Percentiles rank a stretch among this genome's conserved stretches.
phyloP scores from a whole-genome alignment of 2,888 invertebrate genomes.

The Dendrolimus houi region DNA sequence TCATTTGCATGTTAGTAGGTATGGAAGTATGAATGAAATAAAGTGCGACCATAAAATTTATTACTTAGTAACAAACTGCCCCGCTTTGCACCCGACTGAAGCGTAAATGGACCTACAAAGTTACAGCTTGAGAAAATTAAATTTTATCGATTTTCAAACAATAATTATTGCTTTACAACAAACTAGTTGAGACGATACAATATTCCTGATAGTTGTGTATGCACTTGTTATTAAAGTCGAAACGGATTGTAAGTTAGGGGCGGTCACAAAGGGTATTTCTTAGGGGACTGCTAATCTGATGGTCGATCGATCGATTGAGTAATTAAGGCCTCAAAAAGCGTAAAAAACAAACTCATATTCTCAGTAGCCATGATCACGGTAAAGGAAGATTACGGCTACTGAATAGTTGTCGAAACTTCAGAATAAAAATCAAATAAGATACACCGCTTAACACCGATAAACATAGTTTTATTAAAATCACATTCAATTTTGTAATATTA shows the following conservation, averaged over 20 bases:
- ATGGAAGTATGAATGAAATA: background rate
- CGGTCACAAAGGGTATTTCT: conserved; percentile 41
- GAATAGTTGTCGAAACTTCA: no score
- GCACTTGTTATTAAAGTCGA: conserved; percentile 23
- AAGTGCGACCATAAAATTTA: background rate
- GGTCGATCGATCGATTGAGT: no score
- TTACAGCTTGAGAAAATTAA: conserved; percentile 1
- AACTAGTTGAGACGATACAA: conserved; percentile 7
- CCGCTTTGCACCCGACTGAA: background rate
- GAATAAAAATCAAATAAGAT: no score
- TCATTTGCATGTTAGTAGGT: no score
- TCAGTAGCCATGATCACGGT: no score
- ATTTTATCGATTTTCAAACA: conserved; percentile 1
- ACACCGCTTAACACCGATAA: no score
- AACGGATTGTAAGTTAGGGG: conserved; percentile 20
- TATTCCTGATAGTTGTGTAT: no score
- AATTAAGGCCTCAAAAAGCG: no score
- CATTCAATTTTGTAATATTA: no score
- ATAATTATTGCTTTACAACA: conserved; percentile 2
- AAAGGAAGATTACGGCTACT: no score
- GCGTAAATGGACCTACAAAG: background rate
- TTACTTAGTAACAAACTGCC: background rate
- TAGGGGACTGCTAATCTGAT: conserved; percentile 48
- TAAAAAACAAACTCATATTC: no score
- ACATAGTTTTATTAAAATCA: no score